Evolutionary conservation across 2,797 vertebrate genomes (phyloP), one percentile per base, ranked within the genome.

Genomic region (Kryptopterus vitreolus): DNA sequence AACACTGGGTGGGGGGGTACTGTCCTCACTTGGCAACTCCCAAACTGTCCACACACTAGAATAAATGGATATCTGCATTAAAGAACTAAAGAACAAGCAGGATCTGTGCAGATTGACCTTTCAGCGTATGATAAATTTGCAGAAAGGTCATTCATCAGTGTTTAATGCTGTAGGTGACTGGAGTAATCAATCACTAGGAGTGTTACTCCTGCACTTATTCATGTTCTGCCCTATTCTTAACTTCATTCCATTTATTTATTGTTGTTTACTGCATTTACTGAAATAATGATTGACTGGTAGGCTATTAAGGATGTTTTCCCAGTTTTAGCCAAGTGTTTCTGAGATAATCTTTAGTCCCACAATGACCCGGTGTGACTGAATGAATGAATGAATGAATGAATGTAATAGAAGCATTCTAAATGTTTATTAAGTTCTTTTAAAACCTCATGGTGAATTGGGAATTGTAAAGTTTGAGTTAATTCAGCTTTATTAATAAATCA

Each of bases 101-200:
- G 35, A 8, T 58, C 4, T 53, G 20, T 71, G 18, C 35, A 62
- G 48, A 52, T 59, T 38, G 73, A 69, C 59, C 66, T 75, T 57
- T 26, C 74, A 84, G 31, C 46, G 46, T 78, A 43, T 78, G 48
- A 87, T 78, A 73, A 73, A 55, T 12, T 48, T 72, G 46, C n/a
- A 78, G 78, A 80, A 69, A 77, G 1, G 18, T 33, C 48, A 53
- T 71, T 31, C 48, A 71, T 53, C 22, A 48, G 46, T 71, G 74
- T 80, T 81, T 80, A 83, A 63, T 78, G 81, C 63, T 52, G 26
- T 73, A 65, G 81, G 80, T 48, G 61, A 85, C 77, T 74, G 53
- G 16, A 8, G 76, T 69, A 78, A 85, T 87, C 81, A 38, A 71
- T 87, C 85, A 87, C 82, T 81, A 18, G 86, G 63, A 83, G 72